Conservation (phyloP, 2,888 invertebrate species). For the Amiota mariae region DNA sequence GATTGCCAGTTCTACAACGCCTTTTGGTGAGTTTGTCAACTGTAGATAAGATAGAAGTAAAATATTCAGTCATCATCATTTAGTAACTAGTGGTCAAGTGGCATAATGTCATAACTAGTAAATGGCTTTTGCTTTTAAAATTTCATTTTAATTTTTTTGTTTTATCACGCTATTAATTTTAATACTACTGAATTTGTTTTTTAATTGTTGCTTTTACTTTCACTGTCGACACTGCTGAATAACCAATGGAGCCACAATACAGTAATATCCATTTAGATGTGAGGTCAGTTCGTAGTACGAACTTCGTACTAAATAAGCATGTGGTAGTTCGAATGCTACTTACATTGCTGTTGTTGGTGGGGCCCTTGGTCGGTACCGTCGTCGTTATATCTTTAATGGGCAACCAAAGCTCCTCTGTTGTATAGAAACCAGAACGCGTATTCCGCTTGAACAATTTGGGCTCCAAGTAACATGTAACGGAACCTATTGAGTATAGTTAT, state of each 20-base stretch:
- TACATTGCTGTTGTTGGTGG: conserved; percentile 56
- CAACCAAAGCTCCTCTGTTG: conserved; percentile 72
- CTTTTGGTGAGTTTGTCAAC: conserved; percentile 68
- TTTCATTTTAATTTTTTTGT: neutral
- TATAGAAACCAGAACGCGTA: conserved; percentile 62
- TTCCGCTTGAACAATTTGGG: conserved; percentile 72
- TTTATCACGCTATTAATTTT: neutral
- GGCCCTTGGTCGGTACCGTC: conserved; percentile 49
- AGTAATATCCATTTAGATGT: conserved; percentile 30
- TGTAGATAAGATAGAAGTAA: conserved; percentile 33
- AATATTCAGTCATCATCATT: too few relatives aligned
- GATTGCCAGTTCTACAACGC: conserved; percentile 70
- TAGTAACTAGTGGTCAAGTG: neutral
- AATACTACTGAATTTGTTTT: neutral
- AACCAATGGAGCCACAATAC: too few relatives aligned
- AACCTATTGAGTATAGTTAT: conserved; percentile 57
- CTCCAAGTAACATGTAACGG: conserved; percentile 74
- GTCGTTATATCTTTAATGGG: conserved; percentile 73
- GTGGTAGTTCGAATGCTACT: conserved; percentile 36
- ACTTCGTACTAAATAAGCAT: too few relatives aligned
- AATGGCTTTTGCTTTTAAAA: neutral
- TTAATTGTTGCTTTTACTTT: conserved; percentile 36
- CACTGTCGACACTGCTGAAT: conserved; percentile 15
- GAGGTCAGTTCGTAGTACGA: neutral
- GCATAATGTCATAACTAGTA: neutral